Base-by-base conservation (phyloP, 2,888 invertebrate genomes). In the Parnassius apollo region DNA sequence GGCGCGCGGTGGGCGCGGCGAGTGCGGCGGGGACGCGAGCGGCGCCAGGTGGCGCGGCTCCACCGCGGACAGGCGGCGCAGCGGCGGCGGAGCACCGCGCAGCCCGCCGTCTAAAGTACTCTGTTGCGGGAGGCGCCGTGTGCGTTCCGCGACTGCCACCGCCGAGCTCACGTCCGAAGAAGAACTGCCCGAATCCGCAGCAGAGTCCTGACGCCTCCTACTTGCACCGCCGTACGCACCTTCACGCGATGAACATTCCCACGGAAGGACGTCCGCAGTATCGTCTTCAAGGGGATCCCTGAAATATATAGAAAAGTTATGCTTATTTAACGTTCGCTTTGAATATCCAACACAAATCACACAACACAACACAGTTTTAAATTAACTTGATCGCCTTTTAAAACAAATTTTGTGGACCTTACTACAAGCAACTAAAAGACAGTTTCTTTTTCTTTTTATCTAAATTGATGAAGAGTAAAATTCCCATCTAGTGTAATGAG, bases 121-220 rank as follows among this genome's bases (percentile, higher is more conserved):
- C 83, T 94, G 95, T 72, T 95, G 94, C 58, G 93, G 93, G 66
- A 95, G 87, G 49, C 94, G 93, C 65, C 89, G 67, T 93, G 94
- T 35, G 90, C 88, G 54, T 92, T 93, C 78, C 93, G 94, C 66
- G 54, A 92, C 88, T 2, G 68, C 94, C 92, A 70, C 86, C 56
- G 93, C 91, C 2, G 86, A 78, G 78, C 95, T 95, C 67, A 95
- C 93, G 80, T 96, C 96, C 22, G 96, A 95, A 11, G 95, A 95
- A n/a, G 95, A 95, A 76, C 94, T 94, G 75, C 94, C 95, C 13
- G 95, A 95, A 82, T 95, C 95, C 53, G 95, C 84, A 12, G 93
- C 88, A 4, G 95, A 95, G 82, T 95, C 95, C 78, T 95, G 95
- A 42, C 95, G 91, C 18, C 93, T 85, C 55, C 84, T 82, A 44